phyloP scores from a whole-genome alignment of 2,797 vertebrate species.

The Astyanax mexicanus region DNA sequence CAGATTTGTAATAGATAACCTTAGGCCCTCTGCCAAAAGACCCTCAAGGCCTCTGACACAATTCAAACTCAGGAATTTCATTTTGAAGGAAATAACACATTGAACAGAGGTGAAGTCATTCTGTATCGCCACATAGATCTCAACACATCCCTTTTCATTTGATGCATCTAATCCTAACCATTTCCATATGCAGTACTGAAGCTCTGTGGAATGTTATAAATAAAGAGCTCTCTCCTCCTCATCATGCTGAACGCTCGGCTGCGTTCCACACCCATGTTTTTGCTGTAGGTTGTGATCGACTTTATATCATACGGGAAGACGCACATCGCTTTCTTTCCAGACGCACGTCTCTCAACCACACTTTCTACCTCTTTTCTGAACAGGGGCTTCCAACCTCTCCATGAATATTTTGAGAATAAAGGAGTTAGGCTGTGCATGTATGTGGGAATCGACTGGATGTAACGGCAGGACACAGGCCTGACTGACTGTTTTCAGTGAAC shows the following conservation, averaged over 20 bases:
- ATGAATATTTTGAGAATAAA: constrained; percentile 19
- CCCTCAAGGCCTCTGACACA: too few relatives aligned
- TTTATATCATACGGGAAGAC: constrained; percentile 33
- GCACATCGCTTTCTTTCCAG: constrained; percentile 13
- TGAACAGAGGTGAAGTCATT: constrained; percentile 15
- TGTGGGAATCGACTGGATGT: constrained; percentile 6
- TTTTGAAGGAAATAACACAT: background rate
- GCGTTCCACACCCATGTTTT: constrained; percentile 14
- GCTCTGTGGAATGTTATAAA: constrained; percentile 18
- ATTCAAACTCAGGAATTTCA: background rate
- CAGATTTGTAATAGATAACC: too few relatives aligned
- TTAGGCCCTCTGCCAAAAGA: too few relatives aligned
- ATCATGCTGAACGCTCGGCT: constrained; percentile 30
- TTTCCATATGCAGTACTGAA: background rate
- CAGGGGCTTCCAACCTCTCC: constrained; percentile 70
- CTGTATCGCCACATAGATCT: constrained; percentile 23
- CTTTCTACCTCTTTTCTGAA: constrained; percentile 77
- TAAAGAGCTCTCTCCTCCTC: background rate
- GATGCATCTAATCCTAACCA: background rate
- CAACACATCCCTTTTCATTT: background rate
- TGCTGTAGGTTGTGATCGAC: constrained; percentile 14
- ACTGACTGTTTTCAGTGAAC: constrained; percentile 52
- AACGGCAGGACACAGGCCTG: constrained; percentile 23
- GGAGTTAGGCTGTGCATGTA: background rate
- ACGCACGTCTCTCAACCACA: constrained; percentile 60